Conservation (phyloP, 2,113 vertebrate genomes). For the Misgurnus mizolepis region DNA sequence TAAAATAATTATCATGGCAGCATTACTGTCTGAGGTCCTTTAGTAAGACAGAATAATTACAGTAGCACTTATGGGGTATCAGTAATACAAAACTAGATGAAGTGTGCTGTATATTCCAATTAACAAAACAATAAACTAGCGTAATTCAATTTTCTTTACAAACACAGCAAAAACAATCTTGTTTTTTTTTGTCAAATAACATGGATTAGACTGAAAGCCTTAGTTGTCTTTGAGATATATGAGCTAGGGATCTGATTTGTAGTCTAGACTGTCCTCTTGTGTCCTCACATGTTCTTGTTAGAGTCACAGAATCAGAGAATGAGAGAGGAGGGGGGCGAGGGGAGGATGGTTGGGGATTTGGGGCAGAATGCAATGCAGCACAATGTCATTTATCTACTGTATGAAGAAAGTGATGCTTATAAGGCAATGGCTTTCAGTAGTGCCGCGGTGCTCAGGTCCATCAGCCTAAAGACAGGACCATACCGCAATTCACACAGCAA, state of each 20-base stretch:
- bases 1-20: neutral
- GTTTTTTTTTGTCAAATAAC: neutral
- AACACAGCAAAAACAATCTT: neutral
- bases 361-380: slow-evolving; percentile 49
- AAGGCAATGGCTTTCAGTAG: slow-evolving; percentile 25
- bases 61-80: neutral
- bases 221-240: slow-evolving; percentile 48
- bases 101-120: neutral
- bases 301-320: neutral
- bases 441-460: slow-evolving; percentile 13
- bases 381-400: slow-evolving; percentile 44
- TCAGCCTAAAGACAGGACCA: slow-evolving; percentile 25
- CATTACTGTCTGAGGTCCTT: neutral
- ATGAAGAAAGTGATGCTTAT: slow-evolving; percentile 28
- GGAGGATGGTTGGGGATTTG: slow-evolving; percentile 26
- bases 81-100: neutral
- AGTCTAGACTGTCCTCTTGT: slow-evolving; percentile 49
- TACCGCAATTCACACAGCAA: slow-evolving; percentile 9
- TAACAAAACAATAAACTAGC: neutral
- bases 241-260: slow-evolving; percentile 49
- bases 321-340: slow-evolving; percentile 4
- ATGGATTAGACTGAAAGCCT: slow-evolving; percentile 8
- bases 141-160: neutral
- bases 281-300: slow-evolving; percentile 36
- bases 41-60: slow-evolving; percentile 1